A percentile compares a stretch with the other conserved stretches of the same genome.
Conservation (phyloP, 2,888 invertebrate genomes). For the Eupithecia inturbata region DNA sequence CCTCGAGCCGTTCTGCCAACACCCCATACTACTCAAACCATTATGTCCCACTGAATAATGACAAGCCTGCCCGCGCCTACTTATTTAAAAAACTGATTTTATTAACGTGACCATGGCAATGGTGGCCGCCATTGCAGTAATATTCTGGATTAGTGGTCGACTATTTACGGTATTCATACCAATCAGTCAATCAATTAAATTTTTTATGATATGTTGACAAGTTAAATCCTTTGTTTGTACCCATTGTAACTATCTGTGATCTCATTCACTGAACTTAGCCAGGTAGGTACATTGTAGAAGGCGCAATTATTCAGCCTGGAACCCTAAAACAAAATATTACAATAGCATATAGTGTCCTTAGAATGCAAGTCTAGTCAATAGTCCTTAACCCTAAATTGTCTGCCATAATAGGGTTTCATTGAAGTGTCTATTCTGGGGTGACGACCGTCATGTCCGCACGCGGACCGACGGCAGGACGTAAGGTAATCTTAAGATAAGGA, state of each 20-base stretch:
- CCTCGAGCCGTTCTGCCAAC: slow-evolving; percentile 38
- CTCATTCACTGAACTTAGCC: not conserved
- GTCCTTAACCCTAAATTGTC: not conserved
- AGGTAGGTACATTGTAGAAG: not conserved
- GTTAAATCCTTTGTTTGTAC: not conserved
- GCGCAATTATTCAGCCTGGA: not conserved
- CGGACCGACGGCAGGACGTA: not conserved
- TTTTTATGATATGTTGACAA: not conserved
- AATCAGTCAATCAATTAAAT: not conserved
- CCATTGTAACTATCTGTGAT: not conserved
- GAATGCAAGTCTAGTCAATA: not conserved
- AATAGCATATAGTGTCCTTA: not conserved
- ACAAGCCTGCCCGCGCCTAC: slow-evolving; percentile 24
- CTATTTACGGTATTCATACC: not conserved
- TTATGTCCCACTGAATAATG: slow-evolving; percentile 28
- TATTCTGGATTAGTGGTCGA: not conserved
- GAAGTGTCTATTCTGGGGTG: not conserved
- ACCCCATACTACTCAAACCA: slow-evolving; percentile 23
- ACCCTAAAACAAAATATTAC: not conserved
- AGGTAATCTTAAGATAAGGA: not conserved
- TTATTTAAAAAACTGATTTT: not conserved
- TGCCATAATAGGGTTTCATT: not conserved
- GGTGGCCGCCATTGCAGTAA: not conserved
- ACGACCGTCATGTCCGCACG: not conserved
- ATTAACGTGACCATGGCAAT: not conserved